phyloP scores from a whole-genome alignment of 1,140 invertebrate genomes.

The Hyphantria cunea region DNA sequence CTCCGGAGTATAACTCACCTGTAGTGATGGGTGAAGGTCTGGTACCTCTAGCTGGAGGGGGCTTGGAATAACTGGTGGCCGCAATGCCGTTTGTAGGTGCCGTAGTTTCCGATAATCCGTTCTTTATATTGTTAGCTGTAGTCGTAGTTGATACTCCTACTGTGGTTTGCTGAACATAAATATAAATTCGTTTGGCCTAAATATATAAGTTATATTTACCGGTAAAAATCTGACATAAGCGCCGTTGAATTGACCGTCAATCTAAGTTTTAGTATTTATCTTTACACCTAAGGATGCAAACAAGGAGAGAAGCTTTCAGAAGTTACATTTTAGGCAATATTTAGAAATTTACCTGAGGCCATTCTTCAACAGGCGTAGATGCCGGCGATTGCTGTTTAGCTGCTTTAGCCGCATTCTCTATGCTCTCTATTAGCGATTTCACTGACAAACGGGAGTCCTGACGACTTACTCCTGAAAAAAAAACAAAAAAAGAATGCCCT shows the following conservation, averaged over 20 bases:
- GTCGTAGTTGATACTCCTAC: slow-evolving; percentile 37
- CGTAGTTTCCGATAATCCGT: slow-evolving; percentile 49
- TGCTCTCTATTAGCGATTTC: slow-evolving; percentile 94
- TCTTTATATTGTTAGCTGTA: slow-evolving; percentile 47
- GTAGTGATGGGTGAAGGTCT: slow-evolving; percentile 47
- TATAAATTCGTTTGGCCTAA: no score
- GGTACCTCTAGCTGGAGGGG: slow-evolving; percentile 47
- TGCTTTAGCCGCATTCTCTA: slow-evolving; percentile 94
- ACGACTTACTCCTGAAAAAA: slow-evolving; percentile 72
- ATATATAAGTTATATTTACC: no score
- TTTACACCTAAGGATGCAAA: no score
- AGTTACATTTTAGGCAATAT: no score
- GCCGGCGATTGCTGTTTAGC: slow-evolving; percentile 89
- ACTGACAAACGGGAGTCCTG: slow-evolving; percentile 93
- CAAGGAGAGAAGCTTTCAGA: no score
- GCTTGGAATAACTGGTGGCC: slow-evolving; percentile 44
- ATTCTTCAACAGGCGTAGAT: slow-evolving; percentile 75
- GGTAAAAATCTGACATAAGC: no score
- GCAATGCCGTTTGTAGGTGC: slow-evolving; percentile 45
- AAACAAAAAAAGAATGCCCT: not conserved
- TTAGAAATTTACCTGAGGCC: slow-evolving; percentile 56
- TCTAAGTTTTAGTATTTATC: no score
- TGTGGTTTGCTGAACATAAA: slow-evolving; percentile 37
- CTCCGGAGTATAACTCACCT: slow-evolving; percentile 39
- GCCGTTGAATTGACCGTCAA: no score